These are phyloP conservation scores for Perca schrenkii DNA, from an alignment of 2,113 vertebrate species.

Conservation along the genomic window DNA sequence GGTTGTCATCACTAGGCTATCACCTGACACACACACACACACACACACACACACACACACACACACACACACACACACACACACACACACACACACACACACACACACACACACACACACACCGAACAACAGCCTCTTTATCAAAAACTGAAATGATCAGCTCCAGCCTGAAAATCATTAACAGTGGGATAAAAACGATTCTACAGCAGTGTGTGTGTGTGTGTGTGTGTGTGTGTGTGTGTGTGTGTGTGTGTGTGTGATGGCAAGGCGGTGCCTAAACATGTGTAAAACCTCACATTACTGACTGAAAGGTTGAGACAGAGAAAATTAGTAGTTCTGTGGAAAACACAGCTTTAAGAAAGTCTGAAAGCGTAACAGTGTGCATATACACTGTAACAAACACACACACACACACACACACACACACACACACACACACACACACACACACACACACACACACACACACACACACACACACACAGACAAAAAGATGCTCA, in stretches of 20 bases:
- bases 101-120: too few species aligned
- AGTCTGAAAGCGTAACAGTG: constrained; percentile 16
- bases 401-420: constrained; percentile 17
- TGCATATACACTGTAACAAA: constrained; percentile 7
- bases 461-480: constrained; percentile 1
- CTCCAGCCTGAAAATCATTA: constrained; percentile 64
- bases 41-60: constrained; percentile 9
- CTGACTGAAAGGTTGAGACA: constrained; percentile 40
- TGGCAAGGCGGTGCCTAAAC: constrained; percentile 42
- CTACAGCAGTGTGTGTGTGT: constrained; percentile 16
- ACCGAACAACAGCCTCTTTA: constrained; percentile 65
- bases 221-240: constrained; percentile 22
- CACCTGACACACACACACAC: constrained; percentile 55
- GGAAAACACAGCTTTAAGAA: constrained; percentile 25
- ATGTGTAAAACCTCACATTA: constrained; percentile 65
- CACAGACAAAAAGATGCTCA: background rate
- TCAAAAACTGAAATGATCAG: constrained; percentile 63
- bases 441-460: constrained; percentile 4
- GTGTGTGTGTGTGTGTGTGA: constrained; percentile 20
- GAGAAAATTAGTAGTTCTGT: constrained; percentile 60
- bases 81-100: background rate
- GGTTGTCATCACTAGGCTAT: constrained; percentile 56
- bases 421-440: constrained; percentile 1
- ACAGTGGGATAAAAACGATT: constrained; percentile 27
- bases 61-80: background rate